Conservation (phyloP, 2,113 vertebrate genomes). For the Alethe diademata region DNA sequence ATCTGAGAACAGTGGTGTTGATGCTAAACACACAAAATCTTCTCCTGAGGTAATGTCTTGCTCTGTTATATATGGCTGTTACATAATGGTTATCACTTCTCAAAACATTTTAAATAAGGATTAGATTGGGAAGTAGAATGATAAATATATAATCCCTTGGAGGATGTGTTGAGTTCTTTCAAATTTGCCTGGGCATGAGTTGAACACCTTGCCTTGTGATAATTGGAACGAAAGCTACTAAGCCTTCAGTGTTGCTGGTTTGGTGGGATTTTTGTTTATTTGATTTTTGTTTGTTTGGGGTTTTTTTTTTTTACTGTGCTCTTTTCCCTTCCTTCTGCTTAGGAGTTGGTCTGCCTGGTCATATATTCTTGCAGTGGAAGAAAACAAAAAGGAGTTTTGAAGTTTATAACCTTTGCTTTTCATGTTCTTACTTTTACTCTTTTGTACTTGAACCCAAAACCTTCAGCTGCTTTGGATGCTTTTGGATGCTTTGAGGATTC, state of each 20-base stretch:
- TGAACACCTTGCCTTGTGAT: neutral
- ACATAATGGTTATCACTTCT: neutral
- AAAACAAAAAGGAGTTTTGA: neutral
- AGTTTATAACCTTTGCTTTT: neutral
- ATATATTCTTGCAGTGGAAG: neutral
- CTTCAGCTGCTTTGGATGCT: neutral
- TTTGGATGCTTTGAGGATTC: neutral
- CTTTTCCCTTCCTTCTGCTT: neutral
- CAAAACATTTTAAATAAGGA: neutral
- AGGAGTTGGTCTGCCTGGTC: neutral
- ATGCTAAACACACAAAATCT: conserved; percentile 70
- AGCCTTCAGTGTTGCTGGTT: neutral
- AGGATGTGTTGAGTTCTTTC: neutral
- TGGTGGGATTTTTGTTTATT: neutral
- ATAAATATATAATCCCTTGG: neutral
- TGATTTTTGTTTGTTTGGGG: neutral
- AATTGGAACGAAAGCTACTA: neutral
- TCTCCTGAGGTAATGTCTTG: conserved; percentile 64
- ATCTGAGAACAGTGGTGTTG: conserved; percentile 49
- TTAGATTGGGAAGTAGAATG: neutral
- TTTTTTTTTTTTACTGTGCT: neutral
- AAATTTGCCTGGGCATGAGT: neutral
- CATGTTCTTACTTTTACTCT: rapidly evolving
- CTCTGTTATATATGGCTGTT: neutral
- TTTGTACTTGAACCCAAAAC: neutral